phyloP scores from a whole-genome alignment of 2,797 vertebrate species.

The Sebastes variabilis region DNA sequence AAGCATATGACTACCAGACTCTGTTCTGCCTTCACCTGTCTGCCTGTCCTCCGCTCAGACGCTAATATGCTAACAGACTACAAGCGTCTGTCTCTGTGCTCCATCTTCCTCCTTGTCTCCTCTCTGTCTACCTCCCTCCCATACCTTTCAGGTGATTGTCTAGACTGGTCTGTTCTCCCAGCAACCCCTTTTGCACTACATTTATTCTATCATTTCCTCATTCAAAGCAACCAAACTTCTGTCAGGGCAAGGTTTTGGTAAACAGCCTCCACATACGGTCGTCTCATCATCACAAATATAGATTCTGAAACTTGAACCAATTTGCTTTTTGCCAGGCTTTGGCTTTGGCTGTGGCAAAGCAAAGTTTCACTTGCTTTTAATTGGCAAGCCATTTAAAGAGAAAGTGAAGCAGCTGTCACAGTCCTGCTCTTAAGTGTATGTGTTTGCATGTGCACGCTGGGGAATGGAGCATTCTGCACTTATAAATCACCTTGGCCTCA shows the following conservation, averaged over 20 bases:
- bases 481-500: slow-evolving; percentile 74
- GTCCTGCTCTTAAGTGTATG: neutral
- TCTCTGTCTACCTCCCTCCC: neutral
- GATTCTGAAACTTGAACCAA: slow-evolving; percentile 16
- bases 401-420: slow-evolving; percentile 46
- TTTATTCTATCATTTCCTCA: neutral
- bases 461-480: slow-evolving; percentile 45
- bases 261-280: neutral
- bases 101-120: neutral
- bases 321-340: slow-evolving; percentile 15
- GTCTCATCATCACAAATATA: slow-evolving; percentile 15
- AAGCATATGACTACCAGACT: slow-evolving; percentile 35
- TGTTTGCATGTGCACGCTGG: slow-evolving; percentile 21
- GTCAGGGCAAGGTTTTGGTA: neutral
- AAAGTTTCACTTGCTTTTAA: slow-evolving; percentile 26
- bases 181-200: neutral
- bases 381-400: slow-evolving; percentile 22
- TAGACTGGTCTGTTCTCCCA: neutral
- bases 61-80: slow-evolving; percentile 42
- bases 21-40: slow-evolving; percentile 45
- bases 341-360: slow-evolving; percentile 1
- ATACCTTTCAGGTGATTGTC: neutral
- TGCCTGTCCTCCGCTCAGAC: slow-evolving; percentile 24
- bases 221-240: neutral
- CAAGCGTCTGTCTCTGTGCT: slow-evolving; percentile 24